A percentile compares a stretch with the other conserved stretches of the same genome.
Evolutionary conservation across 2,888 invertebrate species (phyloP).

Genomic region (Sinelater perroti): DNA sequence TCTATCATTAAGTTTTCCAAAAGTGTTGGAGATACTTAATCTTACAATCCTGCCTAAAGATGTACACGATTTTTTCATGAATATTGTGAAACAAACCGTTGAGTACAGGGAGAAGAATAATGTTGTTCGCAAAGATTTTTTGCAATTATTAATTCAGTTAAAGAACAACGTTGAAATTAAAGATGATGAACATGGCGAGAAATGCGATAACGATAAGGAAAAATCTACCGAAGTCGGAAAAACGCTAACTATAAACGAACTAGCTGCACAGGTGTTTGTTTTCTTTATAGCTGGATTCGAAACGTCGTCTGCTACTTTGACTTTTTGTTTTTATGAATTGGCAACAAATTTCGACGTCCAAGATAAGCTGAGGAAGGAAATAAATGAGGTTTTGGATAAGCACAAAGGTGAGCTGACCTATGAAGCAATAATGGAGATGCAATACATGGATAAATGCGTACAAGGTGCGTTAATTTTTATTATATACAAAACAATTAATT

Average conservation of each 20-base stretch:
- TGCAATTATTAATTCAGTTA: slow-evolving; percentile 64
- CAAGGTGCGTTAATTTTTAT: too few species aligned
- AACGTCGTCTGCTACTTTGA: slow-evolving; percentile 57
- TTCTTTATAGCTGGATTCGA: slow-evolving; percentile 56
- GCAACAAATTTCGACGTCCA: slow-evolving; percentile 62
- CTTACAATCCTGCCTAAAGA: background rate
- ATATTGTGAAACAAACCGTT: slow-evolving; percentile 59
- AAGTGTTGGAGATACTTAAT: slow-evolving; percentile 4
- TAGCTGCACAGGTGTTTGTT: slow-evolving; percentile 47
- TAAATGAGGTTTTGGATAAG: slow-evolving; percentile 54
- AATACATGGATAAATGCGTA: slow-evolving; percentile 62
- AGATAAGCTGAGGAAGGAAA: slow-evolving; percentile 58
- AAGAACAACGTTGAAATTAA: too few species aligned
- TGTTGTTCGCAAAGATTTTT: slow-evolving; percentile 64
- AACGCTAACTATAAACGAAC: slow-evolving; percentile 29
- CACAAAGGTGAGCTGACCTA: slow-evolving; percentile 59
- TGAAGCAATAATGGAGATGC: slow-evolving; percentile 61
- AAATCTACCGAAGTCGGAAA: too few species aligned
- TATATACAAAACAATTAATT: too few species aligned
- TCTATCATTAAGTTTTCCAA: background rate
- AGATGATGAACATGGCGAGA: background rate
- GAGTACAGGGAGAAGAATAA: slow-evolving; percentile 60
- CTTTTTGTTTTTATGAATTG: slow-evolving; percentile 62
- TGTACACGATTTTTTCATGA: slow-evolving; percentile 58
- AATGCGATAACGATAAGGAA: too few species aligned